Base-by-base conservation (phyloP, 2,797 vertebrate genomes). In the Glossophaga mutica region DNA sequence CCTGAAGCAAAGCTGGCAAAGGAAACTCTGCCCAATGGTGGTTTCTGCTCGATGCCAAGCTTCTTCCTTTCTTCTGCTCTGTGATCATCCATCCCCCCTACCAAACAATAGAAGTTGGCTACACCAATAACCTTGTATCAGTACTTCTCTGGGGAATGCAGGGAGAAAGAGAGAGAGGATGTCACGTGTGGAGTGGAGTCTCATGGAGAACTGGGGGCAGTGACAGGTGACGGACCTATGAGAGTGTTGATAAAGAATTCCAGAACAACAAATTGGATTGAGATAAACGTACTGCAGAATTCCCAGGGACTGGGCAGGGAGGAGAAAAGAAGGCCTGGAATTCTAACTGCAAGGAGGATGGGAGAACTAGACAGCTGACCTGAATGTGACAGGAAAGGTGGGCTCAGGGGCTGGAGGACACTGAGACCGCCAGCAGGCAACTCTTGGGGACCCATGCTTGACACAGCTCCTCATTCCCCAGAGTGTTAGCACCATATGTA, bases 11-110 rank as follows among this genome's bases (percentile, higher is more conserved):
- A 74, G 11, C 11, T 32, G 70, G 15, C 39, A 8, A 79, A 68
- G 48, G 71, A 32, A 29, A 7, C 0, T 5, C 1, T 22, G 48
- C 26, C 4, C 10, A 4, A 57, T 6, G 19, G 32, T 21, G 32
- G 19, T 26, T 24, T 37, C n/a, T 70, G 50, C 50, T 59, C 19
- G 10, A 6, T 26, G n/a, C 14, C 48, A 26, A 85, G 39, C 19
- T 84, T 39, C 59, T 46, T 37, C 44, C 42, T 79, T 14, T 32
- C 16, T n/a, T 79, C 62, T 50, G 57, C 9, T 29, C 24, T 29
- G 18, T 14, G 0, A 0, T 18, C 34, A 1, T 0, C 0, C 34
- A 1, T 0, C 0, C 4, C 6, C 2, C 34, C 74, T 83, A 78
- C 6, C 15, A 19, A 70, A 48, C 2, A 0, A 21, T 19, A 29